Percentiles rank a stretch among this genome's conserved stretches.
Conservation (phyloP, 2,113 vertebrate species). For the Neodontobutis hainanensis region DNA sequence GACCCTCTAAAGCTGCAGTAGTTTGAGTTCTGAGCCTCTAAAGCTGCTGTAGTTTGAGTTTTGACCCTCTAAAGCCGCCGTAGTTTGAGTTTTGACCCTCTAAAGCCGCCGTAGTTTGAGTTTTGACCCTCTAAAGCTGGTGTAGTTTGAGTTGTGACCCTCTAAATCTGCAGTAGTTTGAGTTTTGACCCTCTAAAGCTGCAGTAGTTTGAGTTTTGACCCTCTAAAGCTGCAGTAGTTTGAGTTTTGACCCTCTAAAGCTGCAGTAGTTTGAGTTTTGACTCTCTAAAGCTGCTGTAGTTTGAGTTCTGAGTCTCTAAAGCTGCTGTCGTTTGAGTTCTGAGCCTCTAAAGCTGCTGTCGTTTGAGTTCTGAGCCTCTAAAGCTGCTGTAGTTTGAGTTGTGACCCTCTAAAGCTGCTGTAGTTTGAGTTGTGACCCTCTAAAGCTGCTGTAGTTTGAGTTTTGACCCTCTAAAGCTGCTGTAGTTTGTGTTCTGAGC, state of each 20-base stretch:
- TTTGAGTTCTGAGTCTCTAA: background rate
- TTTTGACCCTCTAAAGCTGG: too few species aligned
- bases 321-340: background rate
- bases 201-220: background rate
- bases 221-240: too few species aligned
- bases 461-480: too few species aligned
- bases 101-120: background rate
- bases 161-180: background rate
- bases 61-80: too few species aligned
- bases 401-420: too few species aligned
- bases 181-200: too few species aligned
- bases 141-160: background rate
- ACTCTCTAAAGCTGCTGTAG: background rate
- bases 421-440: background rate
- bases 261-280: background rate
- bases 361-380: background rate
- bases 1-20: too few species aligned
- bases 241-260: background rate
- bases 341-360: too few species aligned
- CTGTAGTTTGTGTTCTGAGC: background rate
- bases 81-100: background rate
- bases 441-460: constrained; percentile 57
- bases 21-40: background rate
- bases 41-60: background rate
- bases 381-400: constrained; percentile 56